Evolutionary conservation across 2,888 invertebrate species (phyloP).

Genomic region (Rhaphigaster nebulosa): DNA sequence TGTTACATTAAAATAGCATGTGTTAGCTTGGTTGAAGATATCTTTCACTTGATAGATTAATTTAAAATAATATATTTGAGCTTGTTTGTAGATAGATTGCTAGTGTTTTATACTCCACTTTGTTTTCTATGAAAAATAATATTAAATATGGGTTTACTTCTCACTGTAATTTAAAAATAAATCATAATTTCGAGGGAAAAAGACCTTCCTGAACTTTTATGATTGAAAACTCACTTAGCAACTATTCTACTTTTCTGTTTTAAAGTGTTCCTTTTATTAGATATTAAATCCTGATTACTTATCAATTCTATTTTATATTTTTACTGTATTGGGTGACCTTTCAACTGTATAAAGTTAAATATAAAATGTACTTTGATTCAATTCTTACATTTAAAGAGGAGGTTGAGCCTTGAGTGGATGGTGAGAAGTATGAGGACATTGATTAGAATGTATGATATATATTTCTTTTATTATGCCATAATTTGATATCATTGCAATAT

Average conservation of each 20-base stretch:
- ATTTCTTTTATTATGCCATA: conserved; percentile 44
- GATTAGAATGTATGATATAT: conserved; percentile 31
- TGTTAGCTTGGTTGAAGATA: neutral
- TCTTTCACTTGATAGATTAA: neutral
- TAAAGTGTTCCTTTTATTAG: neutral
- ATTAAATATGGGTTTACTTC: neutral
- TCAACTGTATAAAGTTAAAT: neutral
- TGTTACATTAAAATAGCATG: neutral
- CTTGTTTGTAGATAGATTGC: too few relatives aligned
- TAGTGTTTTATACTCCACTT: neutral
- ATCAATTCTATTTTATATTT: neutral
- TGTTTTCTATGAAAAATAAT: neutral
- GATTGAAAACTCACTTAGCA: neutral
- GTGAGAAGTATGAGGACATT: conserved; percentile 53
- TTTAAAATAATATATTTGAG: too few relatives aligned
- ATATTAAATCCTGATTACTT: neutral
- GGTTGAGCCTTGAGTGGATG: conserved; percentile 59
- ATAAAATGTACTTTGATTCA: neutral
- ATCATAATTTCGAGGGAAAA: neutral
- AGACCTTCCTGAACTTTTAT: neutral
- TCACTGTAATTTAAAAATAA: neutral
- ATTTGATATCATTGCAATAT: neutral
- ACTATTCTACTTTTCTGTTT: neutral
- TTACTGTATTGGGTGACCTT: conserved; percentile 5
- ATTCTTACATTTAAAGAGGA: conserved; percentile 22